Percentiles rank a stretch among this genome's conserved stretches.
Evolutionary conservation across 2,888 invertebrate species (phyloP).

Genomic region (Melitaea athalia): DNA sequence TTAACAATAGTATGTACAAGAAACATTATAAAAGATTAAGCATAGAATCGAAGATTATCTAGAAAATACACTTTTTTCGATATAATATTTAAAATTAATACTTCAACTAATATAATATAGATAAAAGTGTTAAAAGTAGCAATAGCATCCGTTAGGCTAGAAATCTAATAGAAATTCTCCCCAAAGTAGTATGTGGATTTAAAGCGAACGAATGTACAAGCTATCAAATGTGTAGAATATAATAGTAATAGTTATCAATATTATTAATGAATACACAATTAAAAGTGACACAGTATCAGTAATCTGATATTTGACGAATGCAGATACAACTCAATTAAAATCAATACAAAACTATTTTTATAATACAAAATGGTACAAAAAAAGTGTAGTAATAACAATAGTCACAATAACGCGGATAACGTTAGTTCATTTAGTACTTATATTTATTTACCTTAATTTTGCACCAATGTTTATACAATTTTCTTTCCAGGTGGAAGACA

Average conservation of each 20-base stretch:
- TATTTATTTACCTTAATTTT: constrained; percentile 31
- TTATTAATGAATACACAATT: background rate
- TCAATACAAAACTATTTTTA: constrained; percentile 11
- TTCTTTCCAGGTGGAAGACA: constrained; percentile 45
- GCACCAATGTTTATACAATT: constrained; percentile 34
- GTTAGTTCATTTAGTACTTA: constrained; percentile 19
- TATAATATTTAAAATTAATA: constrained; percentile 21
- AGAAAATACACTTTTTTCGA: constrained; percentile 31
- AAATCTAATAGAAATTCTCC: constrained; percentile 6
- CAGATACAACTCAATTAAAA: constrained; percentile 1
- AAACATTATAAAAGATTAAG: constrained; percentile 33
- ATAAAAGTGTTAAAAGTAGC: constrained; percentile 6
- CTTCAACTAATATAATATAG: constrained; percentile 19
- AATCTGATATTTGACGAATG: constrained; percentile 2
- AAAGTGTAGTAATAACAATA: background rate
- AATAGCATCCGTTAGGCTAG: constrained; percentile 13
- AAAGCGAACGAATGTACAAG: constrained; percentile 16
- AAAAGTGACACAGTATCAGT: constrained; percentile 2
- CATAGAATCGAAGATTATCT: constrained; percentile 33
- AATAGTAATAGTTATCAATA: background rate
- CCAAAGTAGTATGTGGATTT: background rate
- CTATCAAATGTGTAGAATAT: constrained; percentile 3
- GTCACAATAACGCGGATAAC: constrained; percentile 13
- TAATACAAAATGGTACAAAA: constrained; percentile 7
- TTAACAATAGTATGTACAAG: constrained; percentile 40